These are phyloP conservation scores for Ruditapes philippinarum DNA, from an alignment of 1,140 invertebrate genomes.

Conservation along the genomic window DNA sequence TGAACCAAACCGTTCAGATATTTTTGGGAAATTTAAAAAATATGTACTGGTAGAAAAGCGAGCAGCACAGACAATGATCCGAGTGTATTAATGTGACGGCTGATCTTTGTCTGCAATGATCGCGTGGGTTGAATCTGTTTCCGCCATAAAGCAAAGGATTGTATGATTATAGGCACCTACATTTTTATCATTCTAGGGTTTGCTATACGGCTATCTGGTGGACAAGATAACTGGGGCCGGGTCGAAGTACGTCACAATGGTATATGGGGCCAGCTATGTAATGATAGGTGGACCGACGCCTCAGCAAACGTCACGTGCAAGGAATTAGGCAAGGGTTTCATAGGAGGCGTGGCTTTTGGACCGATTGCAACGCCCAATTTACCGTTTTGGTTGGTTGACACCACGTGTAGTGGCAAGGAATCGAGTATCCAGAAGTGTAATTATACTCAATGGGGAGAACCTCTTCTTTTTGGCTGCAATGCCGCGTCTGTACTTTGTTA, in stretches of 20 bases:
- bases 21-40: too few species aligned
- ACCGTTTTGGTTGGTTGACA: slow-evolving; percentile 87
- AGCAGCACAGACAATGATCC: too few species aligned
- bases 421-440: slow-evolving; percentile 68
- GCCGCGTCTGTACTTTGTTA: slow-evolving; percentile 74
- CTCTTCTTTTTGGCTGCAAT: slow-evolving; percentile 14
- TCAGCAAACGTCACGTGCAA: slow-evolving; percentile 87
- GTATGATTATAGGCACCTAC: too few species aligned
- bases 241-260: slow-evolving; percentile 91
- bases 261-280: slow-evolving; percentile 93
- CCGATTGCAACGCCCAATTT: background rate
- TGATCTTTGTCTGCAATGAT: too few species aligned
- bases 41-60: too few species aligned
- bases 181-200: slow-evolving; percentile 57
- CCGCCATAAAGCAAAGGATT: too few species aligned
- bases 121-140: too few species aligned
- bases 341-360: slow-evolving; percentile 68
- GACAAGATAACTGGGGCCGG: slow-evolving; percentile 89
- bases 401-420: slow-evolving; percentile 70
- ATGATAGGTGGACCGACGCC: slow-evolving; percentile 80
- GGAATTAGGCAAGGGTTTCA: slow-evolving; percentile 62
- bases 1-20: too few species aligned
- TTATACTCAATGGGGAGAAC: slow-evolving; percentile 67
- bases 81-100: too few species aligned
- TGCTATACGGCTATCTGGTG: slow-evolving; percentile 89